Percentiles rank a stretch among this genome's conserved stretches.
phyloP scores from a whole-genome alignment of 1,140 invertebrate species.

The Platyscapa corneri region DNA sequence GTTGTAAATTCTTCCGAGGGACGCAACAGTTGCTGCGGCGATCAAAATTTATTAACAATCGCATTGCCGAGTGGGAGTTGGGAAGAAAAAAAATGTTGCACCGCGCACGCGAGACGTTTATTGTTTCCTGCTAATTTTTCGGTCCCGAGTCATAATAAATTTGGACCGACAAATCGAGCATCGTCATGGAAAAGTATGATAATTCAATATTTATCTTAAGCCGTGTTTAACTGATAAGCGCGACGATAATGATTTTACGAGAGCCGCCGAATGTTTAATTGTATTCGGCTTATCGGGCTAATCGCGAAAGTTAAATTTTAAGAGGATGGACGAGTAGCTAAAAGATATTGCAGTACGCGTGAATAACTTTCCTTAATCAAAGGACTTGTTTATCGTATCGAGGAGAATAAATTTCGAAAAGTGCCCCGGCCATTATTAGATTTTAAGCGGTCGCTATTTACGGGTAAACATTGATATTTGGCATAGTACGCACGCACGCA shows the following conservation, averaged over 20 bases:
- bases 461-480: too few relatives aligned
- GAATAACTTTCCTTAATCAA: neutral
- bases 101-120: too few relatives aligned
- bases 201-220: constrained; percentile 7
- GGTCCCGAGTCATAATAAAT: neutral
- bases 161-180: neutral
- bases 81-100: too few relatives aligned
- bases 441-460: too few relatives aligned
- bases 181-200: constrained; percentile 5
- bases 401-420: too few relatives aligned
- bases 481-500: too few relatives aligned
- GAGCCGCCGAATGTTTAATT: constrained; percentile 10
- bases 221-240: neutral
- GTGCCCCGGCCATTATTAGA: too few relatives aligned
- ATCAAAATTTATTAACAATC: too few relatives aligned
- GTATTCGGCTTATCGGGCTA: neutral
- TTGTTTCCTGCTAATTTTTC: neutral
- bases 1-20: too few relatives aligned
- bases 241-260: neutral
- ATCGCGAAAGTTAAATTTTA: neutral
- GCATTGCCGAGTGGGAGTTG: too few relatives aligned
- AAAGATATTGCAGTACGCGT: neutral
- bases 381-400: too few relatives aligned
- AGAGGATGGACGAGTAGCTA: neutral
- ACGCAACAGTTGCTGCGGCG: too few relatives aligned